Evolutionary conservation across 1,140 invertebrate genomes (phyloP).

Genomic region (Drosophila albomicans): DNA sequence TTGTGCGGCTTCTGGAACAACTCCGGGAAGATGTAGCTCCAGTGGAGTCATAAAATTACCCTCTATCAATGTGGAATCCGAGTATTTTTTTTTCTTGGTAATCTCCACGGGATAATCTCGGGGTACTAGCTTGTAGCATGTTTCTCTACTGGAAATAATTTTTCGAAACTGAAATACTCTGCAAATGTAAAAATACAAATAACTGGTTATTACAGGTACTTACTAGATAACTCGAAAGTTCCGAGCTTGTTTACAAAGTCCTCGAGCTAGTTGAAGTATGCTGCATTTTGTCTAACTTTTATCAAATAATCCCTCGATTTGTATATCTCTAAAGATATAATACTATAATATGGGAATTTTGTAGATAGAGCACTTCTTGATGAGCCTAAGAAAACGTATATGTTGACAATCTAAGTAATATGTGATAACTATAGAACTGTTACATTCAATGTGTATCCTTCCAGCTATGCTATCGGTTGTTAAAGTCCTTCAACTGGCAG

Average conservation of each 20-base stretch:
- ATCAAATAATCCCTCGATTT: not conserved
- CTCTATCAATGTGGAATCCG: slow-evolving; percentile 92
- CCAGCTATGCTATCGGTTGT: slow-evolving; percentile 4
- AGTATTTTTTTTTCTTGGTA: slow-evolving; percentile 92
- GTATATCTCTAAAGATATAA: not conserved
- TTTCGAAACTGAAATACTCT: slow-evolving; percentile 97
- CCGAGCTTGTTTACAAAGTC: not conserved
- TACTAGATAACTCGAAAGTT: not conserved
- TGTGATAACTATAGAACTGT: not conserved
- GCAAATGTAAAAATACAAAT: slow-evolving; percentile 34
- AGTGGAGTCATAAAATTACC: slow-evolving; percentile 96
- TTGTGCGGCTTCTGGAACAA: slow-evolving; percentile 93
- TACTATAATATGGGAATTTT: too few relatives aligned
- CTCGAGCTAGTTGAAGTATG: not conserved
- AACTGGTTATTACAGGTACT: not conserved
- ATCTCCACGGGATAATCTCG: slow-evolving; percentile 95
- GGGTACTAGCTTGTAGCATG: slow-evolving; percentile 93
- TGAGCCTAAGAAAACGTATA: too few relatives aligned
- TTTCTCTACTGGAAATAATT: slow-evolving; percentile 92
- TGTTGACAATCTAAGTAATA: too few relatives aligned
- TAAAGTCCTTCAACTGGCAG: not conserved
- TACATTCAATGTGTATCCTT: not conserved
- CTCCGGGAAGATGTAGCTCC: slow-evolving; percentile 91
- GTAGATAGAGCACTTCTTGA: too few relatives aligned
- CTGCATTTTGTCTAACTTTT: not conserved